Percentiles rank a stretch among this genome's conserved stretches.
phyloP scores from a whole-genome alignment of 2,888 invertebrate genomes.

The Auanema sp. region DNA sequence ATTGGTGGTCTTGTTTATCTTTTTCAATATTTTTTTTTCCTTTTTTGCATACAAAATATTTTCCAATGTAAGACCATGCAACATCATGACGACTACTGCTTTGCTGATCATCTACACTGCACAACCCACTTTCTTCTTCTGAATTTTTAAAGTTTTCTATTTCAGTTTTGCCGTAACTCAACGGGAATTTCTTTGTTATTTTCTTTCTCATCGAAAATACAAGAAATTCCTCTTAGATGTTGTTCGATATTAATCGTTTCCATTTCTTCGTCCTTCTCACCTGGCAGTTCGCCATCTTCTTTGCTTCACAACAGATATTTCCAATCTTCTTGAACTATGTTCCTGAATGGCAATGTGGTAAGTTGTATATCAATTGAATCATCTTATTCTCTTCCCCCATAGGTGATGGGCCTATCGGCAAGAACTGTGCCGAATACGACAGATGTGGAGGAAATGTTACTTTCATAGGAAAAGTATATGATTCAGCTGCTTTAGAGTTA shows the following conservation, averaged over 20 bases:
- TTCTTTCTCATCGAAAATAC: too few species aligned
- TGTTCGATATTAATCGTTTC: slow-evolving; percentile 62
- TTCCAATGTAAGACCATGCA: too few species aligned
- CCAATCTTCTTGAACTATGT: slow-evolving; percentile 62
- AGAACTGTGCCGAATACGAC: slow-evolving; percentile 48
- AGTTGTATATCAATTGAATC: slow-evolving; percentile 4
- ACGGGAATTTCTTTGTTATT: too few species aligned
- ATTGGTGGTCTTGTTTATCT: too few species aligned
- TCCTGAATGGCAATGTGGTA: slow-evolving; percentile 49
- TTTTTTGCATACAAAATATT: too few species aligned
- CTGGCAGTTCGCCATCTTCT: slow-evolving; percentile 63
- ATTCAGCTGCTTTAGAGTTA: slow-evolving; percentile 56
- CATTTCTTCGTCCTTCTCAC: slow-evolving; percentile 57
- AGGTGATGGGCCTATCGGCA: slow-evolving; percentile 39
- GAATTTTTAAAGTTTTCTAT: too few species aligned
- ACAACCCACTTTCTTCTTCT: too few species aligned
- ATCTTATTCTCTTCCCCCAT: slow-evolving; percentile 18
- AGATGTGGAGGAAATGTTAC: slow-evolving; percentile 41
- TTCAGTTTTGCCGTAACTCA: too few species aligned
- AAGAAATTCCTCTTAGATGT: slow-evolving; percentile 31
- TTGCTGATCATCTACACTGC: too few species aligned
- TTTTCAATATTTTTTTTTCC: too few species aligned
- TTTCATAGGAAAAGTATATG: slow-evolving; percentile 50
- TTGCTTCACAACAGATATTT: slow-evolving; percentile 57
- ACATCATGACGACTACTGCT: too few species aligned